phyloP scores from a whole-genome alignment of 2,888 invertebrate genomes.

The Dolichopus griseipennis region DNA sequence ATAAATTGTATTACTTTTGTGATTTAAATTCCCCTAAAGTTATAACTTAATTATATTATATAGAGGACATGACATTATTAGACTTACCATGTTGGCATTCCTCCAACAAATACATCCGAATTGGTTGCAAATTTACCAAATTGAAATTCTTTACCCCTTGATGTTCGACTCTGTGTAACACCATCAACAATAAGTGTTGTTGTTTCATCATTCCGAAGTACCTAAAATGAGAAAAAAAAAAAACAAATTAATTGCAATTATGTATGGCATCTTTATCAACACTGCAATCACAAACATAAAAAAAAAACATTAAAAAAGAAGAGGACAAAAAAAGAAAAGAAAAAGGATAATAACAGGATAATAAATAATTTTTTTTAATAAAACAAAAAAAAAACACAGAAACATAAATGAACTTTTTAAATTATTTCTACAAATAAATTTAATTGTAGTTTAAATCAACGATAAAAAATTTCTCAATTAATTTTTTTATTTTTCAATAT shows the following conservation, averaged over 20 bases:
- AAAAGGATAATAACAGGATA: slow-evolving; percentile 12
- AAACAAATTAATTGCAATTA: neutral
- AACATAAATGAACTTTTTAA: too few relatives aligned
- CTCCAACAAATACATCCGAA: slow-evolving; percentile 93
- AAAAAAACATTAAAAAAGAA: slow-evolving; percentile 9
- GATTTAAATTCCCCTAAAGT: too few relatives aligned
- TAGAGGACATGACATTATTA: slow-evolving; percentile 17
- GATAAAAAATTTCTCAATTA: too few relatives aligned
- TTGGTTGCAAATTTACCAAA: slow-evolving; percentile 81
- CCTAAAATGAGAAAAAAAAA: slow-evolving; percentile 35
- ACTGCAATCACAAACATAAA: neutral
- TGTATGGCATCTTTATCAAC: neutral
- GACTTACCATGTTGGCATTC: slow-evolving; percentile 77
- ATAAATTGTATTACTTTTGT: too few relatives aligned
- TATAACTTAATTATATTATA: too few relatives aligned
- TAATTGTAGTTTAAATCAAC: too few relatives aligned
- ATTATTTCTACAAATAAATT: neutral
- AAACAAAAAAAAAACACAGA: too few relatives aligned
- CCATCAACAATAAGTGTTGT: slow-evolving; percentile 82
- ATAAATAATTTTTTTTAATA: slow-evolving; percentile 10
- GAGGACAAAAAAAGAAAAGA: neutral
- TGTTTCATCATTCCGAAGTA: slow-evolving; percentile 69
- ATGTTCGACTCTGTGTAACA: slow-evolving; percentile 65
- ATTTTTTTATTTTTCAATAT: too few relatives aligned
- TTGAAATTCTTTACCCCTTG: slow-evolving; percentile 78